Evolutionary conservation across 2,888 invertebrate genomes (phyloP).

Genomic region (Aplocera efformata): DNA sequence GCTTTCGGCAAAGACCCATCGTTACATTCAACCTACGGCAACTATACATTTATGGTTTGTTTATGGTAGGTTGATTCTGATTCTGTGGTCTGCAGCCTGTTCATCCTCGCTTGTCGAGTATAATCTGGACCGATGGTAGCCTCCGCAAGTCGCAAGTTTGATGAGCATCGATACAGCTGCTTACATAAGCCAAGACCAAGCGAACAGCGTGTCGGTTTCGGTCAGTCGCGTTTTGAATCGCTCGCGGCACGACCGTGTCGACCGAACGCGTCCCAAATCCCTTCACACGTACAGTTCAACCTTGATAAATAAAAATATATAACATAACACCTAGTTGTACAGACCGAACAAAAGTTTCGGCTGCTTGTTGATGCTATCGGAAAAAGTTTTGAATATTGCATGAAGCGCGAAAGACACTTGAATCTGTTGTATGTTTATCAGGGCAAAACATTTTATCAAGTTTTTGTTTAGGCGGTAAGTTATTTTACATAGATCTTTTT

Average conservation of each 20-base stretch:
- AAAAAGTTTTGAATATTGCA: conserved; percentile 56
- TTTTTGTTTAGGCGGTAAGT: conserved; percentile 11
- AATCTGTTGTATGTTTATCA: conserved; percentile 28
- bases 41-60: too few relatives aligned
- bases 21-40: too few relatives aligned
- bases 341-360: neutral
- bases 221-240: conserved; percentile 60
- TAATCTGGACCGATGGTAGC: too few relatives aligned
- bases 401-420: conserved; percentile 42
- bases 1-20: too few relatives aligned
- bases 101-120: too few relatives aligned
- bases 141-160: conserved; percentile 18
- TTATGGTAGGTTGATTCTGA: too few relatives aligned
- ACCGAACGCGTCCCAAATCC: conserved; percentile 26
- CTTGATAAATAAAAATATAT: conserved; percentile 7
- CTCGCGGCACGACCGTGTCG: conserved; percentile 50
- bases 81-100: too few relatives aligned
- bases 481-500: neutral
- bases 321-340: conserved; percentile 10
- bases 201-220: conserved; percentile 34
- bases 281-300: conserved; percentile 12
- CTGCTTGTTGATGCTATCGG: conserved; percentile 10
- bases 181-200: conserved; percentile 39
- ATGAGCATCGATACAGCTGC: conserved; percentile 24
- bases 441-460: conserved; percentile 24